Base-by-base conservation (phyloP, 2,113 vertebrate genomes). In the Seriola rivoliana region DNA sequence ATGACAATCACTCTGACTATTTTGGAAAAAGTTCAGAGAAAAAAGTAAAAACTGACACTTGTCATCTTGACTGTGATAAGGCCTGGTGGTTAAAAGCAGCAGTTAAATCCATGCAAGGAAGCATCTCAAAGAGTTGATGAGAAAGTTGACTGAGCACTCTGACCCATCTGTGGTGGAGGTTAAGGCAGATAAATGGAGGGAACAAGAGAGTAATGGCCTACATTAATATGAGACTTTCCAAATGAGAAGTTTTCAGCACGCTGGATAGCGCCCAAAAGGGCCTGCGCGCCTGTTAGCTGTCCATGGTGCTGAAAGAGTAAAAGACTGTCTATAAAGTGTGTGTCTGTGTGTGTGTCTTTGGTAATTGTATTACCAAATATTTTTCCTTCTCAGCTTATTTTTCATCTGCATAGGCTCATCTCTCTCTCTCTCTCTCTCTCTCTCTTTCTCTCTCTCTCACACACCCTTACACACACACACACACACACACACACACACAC, bases 291-390 rank as follows among this genome's bases (percentile, higher is more conserved):
- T 59, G 21, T 55, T 54, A 40, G 55, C 73, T 88, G 80, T 77
- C 87, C 82, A 40, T 82, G 78, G 87, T 90, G 38, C 88, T 90
- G 71, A 87, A 89, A 70, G 11, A 54, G 29, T 5, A 54, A 7
- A 5, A 10, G 38, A 5, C 38, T 38, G 25, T 25, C 25, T 14
- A 42, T 13, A n/a, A n/a, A n/a, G 67, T 13, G 60, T 32, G 32
- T n/a, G 57, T 19, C 36, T n/a, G 23, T 38, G 23, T 13, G 36
- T 17, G 72, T 21, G 16, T 52, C 48, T 48, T 17, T 48, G 46
- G 14, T 16, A 42, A 17, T 48, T 48, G 34, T 23, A 66, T 48
- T 5, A 36, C 4, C 40, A 42, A 42, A 42, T 42, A 42, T 54
- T 50, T 48, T 63, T 62, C 52, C 42, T 36, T 29, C 40, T 40